Percentiles rank a stretch among this genome's conserved stretches.
Evolutionary conservation across 2,888 invertebrate genomes (phyloP).

Genomic region (Drosophila limbata): DNA sequence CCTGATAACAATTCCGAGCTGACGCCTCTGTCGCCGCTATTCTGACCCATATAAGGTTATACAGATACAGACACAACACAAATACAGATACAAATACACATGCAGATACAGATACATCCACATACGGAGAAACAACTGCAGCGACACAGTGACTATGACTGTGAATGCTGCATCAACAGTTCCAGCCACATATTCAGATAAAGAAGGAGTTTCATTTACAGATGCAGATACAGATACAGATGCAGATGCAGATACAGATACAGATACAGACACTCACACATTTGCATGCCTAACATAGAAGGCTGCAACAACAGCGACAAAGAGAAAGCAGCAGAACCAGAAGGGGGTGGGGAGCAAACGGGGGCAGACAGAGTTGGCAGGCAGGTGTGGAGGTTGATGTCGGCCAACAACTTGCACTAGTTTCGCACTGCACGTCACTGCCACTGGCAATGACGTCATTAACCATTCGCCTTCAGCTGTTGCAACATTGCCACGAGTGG

Average conservation of each 20-base stretch:
- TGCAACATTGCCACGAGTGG: conserved; percentile 1
- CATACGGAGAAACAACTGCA: too few relatives aligned
- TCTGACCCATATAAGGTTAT: conserved; percentile 69
- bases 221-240: not conserved
- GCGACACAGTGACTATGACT: not conserved
- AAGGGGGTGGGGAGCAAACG: not conserved
- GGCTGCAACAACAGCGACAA: conserved; percentile 2
- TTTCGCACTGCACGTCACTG: conserved; percentile 51
- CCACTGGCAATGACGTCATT: conserved; percentile 55
- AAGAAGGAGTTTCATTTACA: not conserved
- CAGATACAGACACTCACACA: not conserved
- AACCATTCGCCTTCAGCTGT: conserved; percentile 21
- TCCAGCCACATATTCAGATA: conserved; percentile 1
- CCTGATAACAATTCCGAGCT: conserved; percentile 66
- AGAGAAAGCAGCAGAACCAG: conserved; percentile 1
- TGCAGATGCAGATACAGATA: conserved; percentile 3
- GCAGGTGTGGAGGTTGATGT: conserved; percentile 1
- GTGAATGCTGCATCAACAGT: not conserved
- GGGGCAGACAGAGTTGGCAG: not conserved
- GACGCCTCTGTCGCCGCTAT: conserved; percentile 16
- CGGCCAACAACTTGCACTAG: conserved; percentile 42
- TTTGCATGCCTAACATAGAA: conserved; percentile 15
- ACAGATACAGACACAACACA: conserved; percentile 5
- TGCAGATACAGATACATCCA: conserved; percentile 4
- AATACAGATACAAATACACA: not conserved